Base-by-base conservation (phyloP, 2,888 invertebrate species). In the Dilophus febrilis region DNA sequence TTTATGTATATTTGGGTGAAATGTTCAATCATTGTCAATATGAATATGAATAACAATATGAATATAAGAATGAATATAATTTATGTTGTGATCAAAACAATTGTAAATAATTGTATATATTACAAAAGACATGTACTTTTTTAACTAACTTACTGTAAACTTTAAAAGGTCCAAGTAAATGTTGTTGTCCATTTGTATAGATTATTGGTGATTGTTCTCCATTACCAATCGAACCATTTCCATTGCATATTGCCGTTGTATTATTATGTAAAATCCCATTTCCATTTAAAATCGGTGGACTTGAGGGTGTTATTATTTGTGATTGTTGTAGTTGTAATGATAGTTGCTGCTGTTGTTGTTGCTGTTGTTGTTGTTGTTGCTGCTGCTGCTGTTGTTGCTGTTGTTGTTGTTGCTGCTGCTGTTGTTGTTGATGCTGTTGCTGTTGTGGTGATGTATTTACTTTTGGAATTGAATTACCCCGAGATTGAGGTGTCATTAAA, bases 101-200 rank as follows among this genome's bases (percentile, higher is more conserved):
- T n/a, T n/a, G n/a, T n/a, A n/a, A n/a, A n/a, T n/a, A n/a, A n/a
- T n/a, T n/a, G n/a, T n/a, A n/a, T n/a, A n/a, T n/a, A n/a, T n/a
- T n/a, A n/a, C n/a, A n/a, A n/a, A n/a, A n/a, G n/a, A n/a, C n/a
- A n/a, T n/a, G n/a, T n/a, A n/a, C n/a, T n/a, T n/a, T n/a, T n/a
- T n/a, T n/a, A n/a, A n/a, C n/a, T n/a, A 51, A 60, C 62, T 62
- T 52, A 63, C 63, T 63, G 52, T 63, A 63, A 46, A 59, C 54
- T 58, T 63, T 63, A 53, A 59, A 63, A 46, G 61, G 59, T 44
- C 61, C 61, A 17, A 49, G 38, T 26, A 46, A 38, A 55, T 58
- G 58, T 44, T 57, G 59, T 48, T 57, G 55, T 46, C 28, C 38
- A 31, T 38, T 39, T 39, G 32, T 38, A n/a, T 42, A 35, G 8